Conservation (phyloP, 2,888 invertebrate genomes). For the Protodeltote pygarga region DNA sequence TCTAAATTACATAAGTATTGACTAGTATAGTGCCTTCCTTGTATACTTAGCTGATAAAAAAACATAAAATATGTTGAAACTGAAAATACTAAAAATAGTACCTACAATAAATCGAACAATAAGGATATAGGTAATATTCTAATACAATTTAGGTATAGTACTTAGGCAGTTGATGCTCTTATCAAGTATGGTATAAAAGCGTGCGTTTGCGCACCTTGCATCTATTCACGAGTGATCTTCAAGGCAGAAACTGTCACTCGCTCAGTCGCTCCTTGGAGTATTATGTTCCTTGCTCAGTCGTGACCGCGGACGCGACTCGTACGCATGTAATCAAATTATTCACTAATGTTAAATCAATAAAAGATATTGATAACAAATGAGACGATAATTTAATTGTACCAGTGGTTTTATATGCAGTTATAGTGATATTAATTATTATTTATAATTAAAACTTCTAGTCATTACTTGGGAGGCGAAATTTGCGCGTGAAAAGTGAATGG, state of each 20-base stretch:
- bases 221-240: slow-evolving; percentile 39
- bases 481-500: slow-evolving; percentile 39
- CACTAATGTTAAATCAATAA: slow-evolving; percentile 31
- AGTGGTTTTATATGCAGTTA: slow-evolving; percentile 14
- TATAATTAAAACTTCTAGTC: not conserved
- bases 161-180: slow-evolving; percentile 28
- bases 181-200: slow-evolving; percentile 42
- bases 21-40: no score
- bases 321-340: slow-evolving; percentile 34
- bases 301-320: slow-evolving; percentile 22
- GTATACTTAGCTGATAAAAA: not conserved
- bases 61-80: not conserved
- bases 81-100: not conserved
- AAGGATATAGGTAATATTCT: not conserved
- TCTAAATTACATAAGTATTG: no score
- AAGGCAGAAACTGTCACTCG: slow-evolving; percentile 40
- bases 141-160: slow-evolving; percentile 13
- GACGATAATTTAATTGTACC: slow-evolving; percentile 5
- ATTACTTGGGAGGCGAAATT: slow-evolving; percentile 9
- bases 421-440: not conserved
- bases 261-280: slow-evolving; percentile 7
- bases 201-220: slow-evolving; percentile 31
- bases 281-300: slow-evolving; percentile 24
- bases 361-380: slow-evolving; percentile 21
- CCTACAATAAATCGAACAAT: not conserved